Evolutionary conservation across 2,888 invertebrate species (phyloP), one percentile per base, ranked within the genome.

Genomic region (Scaptomyza flava): DNA sequence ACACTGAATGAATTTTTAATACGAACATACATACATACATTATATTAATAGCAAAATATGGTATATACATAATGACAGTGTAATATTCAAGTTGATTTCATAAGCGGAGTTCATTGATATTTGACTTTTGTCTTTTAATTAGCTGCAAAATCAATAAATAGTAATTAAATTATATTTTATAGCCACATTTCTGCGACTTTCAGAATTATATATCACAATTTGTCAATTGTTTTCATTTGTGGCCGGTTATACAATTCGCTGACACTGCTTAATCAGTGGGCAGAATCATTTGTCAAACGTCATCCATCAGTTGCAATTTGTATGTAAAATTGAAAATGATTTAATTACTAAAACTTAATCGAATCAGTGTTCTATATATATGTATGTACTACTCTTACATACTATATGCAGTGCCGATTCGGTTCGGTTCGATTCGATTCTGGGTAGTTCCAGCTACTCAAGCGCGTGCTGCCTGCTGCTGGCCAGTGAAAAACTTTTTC

Each of bases 291-390:
- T 60, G 72, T 69, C 81, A 73, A 84, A 84, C 74, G 79, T 74
- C 74, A 79, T 60, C 50, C 61, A 43, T 60, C 74, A 79, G 69
- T 63, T 84, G 87, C 78, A 80, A 50, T 84, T 87, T 52, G 66
- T 81, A 60, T 74, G 78, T 69, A 69, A 87, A 72, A 63, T 52
- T 63, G 62, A 63, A 63, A 76, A 85, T 87, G 73, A 89, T 88
- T 89, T 89, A 88, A 89, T 87, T 85, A 88, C 67, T 53, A 56
- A 47, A 74, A 79, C 67, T 73, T 88, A 88, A 89, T 85, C 87
- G 73, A 85, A 85, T 88, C 89, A 88, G 65, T 81, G 80, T 67
- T 56, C 45, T 54, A 54, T 63, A 61, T 36, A n/a, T 42, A 34
- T 14, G 2, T 54, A 2, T 34, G 8, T 45, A 14, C 11, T 36